Conservation (phyloP, 2,797 vertebrate species). For the Valencia hispanica region DNA sequence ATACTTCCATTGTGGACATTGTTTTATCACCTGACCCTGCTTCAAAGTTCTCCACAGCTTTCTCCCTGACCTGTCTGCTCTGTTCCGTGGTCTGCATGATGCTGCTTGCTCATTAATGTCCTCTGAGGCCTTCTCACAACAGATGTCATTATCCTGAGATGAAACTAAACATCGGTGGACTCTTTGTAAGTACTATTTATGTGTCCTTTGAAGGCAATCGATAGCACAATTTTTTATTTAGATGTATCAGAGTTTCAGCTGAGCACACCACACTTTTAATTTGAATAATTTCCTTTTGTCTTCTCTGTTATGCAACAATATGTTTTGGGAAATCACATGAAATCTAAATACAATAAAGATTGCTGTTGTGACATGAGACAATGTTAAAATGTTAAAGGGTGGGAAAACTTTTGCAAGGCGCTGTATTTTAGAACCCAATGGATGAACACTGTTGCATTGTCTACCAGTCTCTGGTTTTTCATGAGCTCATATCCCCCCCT, state of each 20-base stretch:
- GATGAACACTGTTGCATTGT: neutral
- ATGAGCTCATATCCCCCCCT: constrained; percentile 63
- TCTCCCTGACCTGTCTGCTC: neutral
- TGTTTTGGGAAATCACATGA: neutral
- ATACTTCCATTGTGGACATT: neutral
- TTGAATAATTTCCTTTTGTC: neutral
- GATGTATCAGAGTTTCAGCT: no score
- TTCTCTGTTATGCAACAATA: neutral
- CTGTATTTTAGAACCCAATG: neutral
- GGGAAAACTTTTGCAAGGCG: neutral
- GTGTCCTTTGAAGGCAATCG: neutral
- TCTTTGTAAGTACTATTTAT: neutral
- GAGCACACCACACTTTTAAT: neutral
- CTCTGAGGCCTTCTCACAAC: neutral
- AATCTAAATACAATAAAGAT: neutral
- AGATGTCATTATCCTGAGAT: neutral
- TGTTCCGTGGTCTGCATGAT: neutral
- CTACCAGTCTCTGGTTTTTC: neutral
- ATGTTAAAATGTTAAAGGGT: neutral
- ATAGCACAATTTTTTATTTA: neutral
- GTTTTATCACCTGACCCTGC: neutral
- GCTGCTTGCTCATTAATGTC: neutral
- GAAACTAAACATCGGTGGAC: neutral
- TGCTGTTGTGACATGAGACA: neutral
- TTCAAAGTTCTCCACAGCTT: neutral